Percentiles rank a stretch among this genome's conserved stretches.
phyloP scores from a whole-genome alignment of 2,113 vertebrate species.

The Ptychochromis oligacanthus region DNA sequence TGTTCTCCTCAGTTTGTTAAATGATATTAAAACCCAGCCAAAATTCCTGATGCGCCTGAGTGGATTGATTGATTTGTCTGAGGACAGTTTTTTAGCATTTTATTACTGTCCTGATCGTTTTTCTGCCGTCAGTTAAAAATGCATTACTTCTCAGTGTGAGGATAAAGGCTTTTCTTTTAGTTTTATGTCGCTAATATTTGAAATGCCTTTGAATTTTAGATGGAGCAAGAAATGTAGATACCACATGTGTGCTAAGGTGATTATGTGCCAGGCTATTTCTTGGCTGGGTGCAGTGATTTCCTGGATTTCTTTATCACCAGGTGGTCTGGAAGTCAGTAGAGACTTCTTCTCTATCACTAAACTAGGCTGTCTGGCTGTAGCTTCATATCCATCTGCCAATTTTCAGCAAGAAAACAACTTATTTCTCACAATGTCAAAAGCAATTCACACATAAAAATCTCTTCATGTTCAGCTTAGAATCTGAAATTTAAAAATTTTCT shows the following conservation, averaged over 20 bases:
- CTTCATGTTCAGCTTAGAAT: background rate
- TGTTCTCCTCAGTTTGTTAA: background rate
- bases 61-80: background rate
- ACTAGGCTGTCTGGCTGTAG: background rate
- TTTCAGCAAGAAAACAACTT: background rate
- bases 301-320: background rate
- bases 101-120: background rate
- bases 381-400: background rate
- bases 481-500: accelerated
- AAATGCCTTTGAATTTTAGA: background rate
- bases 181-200: background rate
- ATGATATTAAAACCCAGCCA: background rate
- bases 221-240: background rate
- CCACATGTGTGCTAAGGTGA: background rate
- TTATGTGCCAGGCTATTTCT: background rate
- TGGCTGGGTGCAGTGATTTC: background rate
- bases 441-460: background rate
- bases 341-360: background rate
- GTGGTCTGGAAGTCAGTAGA: background rate
- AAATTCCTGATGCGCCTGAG: background rate
- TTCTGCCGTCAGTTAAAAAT: background rate
- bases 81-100: background rate
- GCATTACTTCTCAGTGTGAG: accelerated
- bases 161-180: background rate
- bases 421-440: background rate